Conservation (phyloP, 2,888 invertebrate genomes). For the Drosophila differens region DNA sequence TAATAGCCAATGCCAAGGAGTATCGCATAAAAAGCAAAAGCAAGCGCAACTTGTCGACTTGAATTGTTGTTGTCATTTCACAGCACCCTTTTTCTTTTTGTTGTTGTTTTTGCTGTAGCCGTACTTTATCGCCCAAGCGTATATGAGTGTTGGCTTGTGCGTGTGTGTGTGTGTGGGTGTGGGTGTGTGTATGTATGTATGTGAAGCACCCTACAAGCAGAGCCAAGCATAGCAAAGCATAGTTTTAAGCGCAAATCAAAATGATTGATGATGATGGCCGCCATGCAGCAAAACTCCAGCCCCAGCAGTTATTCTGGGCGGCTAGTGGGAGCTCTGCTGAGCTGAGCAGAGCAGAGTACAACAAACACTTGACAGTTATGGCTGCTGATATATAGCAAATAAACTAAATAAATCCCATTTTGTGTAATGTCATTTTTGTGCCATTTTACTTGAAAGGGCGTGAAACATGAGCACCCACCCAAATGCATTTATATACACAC, state of each 20-base stretch:
- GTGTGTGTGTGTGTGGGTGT: constrained; percentile 15
- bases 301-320: constrained; percentile 22
- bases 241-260: constrained; percentile 80
- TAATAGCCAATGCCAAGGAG: constrained; percentile 10
- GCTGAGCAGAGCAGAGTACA: constrained; percentile 16
- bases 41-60: constrained; percentile 77
- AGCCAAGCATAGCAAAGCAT: constrained; percentile 54
- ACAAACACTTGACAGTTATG: constrained; percentile 75
- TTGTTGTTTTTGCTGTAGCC: constrained; percentile 23
- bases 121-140: constrained; percentile 40
- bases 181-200: not conserved
- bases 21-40: constrained; percentile 37
- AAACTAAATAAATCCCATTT: constrained; percentile 77
- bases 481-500: not conserved
- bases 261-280: constrained; percentile 79
- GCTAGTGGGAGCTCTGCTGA: not conserved
- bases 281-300: constrained; percentile 48
- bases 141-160: constrained; percentile 4
- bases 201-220: constrained; percentile 19
- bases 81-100: constrained; percentile 43
- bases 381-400: constrained; percentile 79
- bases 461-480: constrained; percentile 19
- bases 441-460: constrained; percentile 50
- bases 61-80: constrained; percentile 72
- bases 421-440: constrained; percentile 71